Evolutionary conservation across 2,888 invertebrate species (phyloP), one percentile per base, ranked within the genome.

Genomic region (Diabrotica balteata): DNA sequence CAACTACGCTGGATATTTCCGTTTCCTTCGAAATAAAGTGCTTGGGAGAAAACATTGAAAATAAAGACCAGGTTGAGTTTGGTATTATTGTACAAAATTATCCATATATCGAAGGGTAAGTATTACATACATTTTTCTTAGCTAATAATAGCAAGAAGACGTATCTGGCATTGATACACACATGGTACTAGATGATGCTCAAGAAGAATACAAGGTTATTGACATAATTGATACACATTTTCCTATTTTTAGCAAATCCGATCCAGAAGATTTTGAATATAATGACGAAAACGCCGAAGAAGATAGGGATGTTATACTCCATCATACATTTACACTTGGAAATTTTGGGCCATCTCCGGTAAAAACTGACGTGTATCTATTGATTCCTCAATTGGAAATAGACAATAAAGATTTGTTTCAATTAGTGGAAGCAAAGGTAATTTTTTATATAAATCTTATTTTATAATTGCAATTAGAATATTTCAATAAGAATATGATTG

Each of bases 31-130:
- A 73, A 61, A 57, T 77, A 2, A 66, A 58, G 44, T 74, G 75
- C 69, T 65, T 74, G 32, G 76, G 75, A 43, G 69, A 65, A 11
- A 77, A 73, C 64, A 58, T 63, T 7, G 62, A 54, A 8, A 67
- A 66, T 32, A 62, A 66, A 53, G 54, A 47, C 50, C 11, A 10
- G 7, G 8, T 74, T 9, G 49, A 17, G 2, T 53, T 75, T 11
- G 55, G 59, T 5, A 66, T 77, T 42, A 22, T 65, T 10, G 54
- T 70, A n/a, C 42, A 65, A 6, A 74, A 71, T 64, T 66, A 66
- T 7, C 76, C 76, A 3, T 74, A 73, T 59, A 72, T 77, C 54
- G 64, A 68, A 64, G 75, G 75, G 77, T 77, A 69, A 71, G 72
- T 71, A 22, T 43, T 9, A 32, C 5, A 32, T 32, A 32, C 5